Conservation (phyloP, 2,797 vertebrate genomes). For the Acrocephalus scirpaceus region DNA sequence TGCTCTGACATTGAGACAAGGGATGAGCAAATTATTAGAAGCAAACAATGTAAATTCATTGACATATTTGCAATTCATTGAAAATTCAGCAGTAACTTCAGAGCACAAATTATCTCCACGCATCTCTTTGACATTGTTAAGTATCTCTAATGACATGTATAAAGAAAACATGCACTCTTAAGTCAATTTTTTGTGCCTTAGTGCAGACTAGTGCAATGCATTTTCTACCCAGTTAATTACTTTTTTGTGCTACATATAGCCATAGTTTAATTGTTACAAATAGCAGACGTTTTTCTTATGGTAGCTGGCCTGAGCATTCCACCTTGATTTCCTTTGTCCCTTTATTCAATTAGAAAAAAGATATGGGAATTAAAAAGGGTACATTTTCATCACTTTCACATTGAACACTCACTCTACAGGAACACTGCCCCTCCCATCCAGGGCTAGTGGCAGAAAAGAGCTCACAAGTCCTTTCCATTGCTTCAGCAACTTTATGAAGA, state of each 20-base stretch:
- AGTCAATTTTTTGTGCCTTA: neutral
- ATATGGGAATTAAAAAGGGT: neutral
- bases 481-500: neutral
- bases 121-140: neutral
- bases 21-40: neutral
- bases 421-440: neutral
- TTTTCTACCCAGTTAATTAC: neutral
- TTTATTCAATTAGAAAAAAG: neutral
- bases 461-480: accelerated
- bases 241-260: neutral
- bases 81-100: conserved; percentile 19
- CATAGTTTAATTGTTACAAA: neutral
- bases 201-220: neutral
- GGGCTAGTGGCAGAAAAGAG: neutral
- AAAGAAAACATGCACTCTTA: neutral
- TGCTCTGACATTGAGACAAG: neutral
- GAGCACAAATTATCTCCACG: neutral
- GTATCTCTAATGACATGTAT: neutral
- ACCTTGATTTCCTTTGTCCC: neutral
- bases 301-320: neutral
- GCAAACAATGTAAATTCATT: neutral
- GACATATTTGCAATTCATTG: neutral
- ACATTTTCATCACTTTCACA: neutral
- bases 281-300: neutral
- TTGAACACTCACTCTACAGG: neutral